phyloP scores from a whole-genome alignment of 2,113 vertebrate species.

The Colaptes auratus region DNA sequence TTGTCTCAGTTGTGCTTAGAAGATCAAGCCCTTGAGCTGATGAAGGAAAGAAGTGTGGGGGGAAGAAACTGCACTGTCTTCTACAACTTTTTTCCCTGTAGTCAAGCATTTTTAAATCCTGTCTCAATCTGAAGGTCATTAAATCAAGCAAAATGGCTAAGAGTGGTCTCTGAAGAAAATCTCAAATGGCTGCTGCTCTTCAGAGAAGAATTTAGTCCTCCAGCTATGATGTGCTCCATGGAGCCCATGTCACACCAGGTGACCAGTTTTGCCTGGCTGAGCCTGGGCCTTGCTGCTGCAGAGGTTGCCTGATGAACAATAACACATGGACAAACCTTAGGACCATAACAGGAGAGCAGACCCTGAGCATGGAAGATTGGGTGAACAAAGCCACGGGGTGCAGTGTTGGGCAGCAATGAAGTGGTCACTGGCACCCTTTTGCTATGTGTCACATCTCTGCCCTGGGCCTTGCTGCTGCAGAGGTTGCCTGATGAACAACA shows the following conservation, averaged over 20 bases:
- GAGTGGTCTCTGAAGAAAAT: not conserved
- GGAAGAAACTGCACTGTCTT: not conserved
- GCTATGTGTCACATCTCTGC: not conserved
- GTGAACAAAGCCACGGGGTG: not conserved
- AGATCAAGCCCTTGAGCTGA: not conserved
- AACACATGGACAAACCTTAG: not conserved
- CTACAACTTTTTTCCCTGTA: not conserved
- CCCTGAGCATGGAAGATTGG: rapidly evolving
- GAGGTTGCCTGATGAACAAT: not conserved
- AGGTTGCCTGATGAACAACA: not conserved
- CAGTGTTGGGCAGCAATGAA: not conserved
- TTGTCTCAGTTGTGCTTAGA: not conserved
- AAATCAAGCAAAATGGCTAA: not conserved
- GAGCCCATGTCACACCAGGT: not conserved
- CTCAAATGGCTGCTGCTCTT: not conserved
- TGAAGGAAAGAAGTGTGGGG: not conserved
- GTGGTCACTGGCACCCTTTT: not conserved
- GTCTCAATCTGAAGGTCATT: not conserved
- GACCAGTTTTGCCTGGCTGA: not conserved
- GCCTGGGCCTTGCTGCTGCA: not conserved
- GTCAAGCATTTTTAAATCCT: not conserved
- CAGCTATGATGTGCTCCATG: not conserved
- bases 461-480: not conserved
- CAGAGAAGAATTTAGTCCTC: not conserved
- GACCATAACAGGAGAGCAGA: rapidly evolving